A percentile compares a stretch with the other conserved stretches of the same genome.
Conservation (phyloP, 2,113 vertebrate species). For the Campylomormyrus numenius region DNA sequence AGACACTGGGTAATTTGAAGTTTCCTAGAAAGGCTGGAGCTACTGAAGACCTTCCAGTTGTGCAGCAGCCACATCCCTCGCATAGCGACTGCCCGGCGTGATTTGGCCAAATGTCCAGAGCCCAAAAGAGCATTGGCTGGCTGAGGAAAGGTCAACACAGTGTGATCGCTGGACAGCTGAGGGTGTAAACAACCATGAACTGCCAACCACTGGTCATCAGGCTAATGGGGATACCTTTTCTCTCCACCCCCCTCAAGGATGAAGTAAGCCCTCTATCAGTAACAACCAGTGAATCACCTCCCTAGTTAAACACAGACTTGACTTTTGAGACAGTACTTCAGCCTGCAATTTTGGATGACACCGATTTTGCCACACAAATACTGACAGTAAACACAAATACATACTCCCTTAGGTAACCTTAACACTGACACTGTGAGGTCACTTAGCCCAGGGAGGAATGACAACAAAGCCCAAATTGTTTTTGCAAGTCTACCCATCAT, state of each 20-base stretch:
- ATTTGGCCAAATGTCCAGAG: background rate
- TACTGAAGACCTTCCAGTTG: background rate
- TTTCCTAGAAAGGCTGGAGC: background rate
- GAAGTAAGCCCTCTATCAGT: background rate
- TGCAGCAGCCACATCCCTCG: background rate
- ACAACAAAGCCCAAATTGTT: background rate
- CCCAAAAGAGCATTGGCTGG: background rate
- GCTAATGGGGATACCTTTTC: background rate
- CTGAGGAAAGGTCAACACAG: background rate
- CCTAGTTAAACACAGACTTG: background rate
- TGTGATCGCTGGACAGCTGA: background rate
- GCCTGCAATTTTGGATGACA: background rate
- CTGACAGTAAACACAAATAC: background rate
- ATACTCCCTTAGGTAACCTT: background rate
- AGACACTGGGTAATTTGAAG: background rate
- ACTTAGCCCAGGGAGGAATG: background rate
- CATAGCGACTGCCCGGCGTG: background rate
- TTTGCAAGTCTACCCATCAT: background rate
- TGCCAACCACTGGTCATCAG: background rate
- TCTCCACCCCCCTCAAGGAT: background rate
- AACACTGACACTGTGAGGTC: background rate
- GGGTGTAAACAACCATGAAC: background rate
- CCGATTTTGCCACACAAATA: background rate
- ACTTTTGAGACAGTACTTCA: background rate
- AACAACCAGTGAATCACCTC: background rate